Evolutionary conservation across 64 coral and sea anemone genomes (phyloP), one percentile per base, ranked within the genome.

Genomic region (Catalaphyllia jardinei): DNA sequence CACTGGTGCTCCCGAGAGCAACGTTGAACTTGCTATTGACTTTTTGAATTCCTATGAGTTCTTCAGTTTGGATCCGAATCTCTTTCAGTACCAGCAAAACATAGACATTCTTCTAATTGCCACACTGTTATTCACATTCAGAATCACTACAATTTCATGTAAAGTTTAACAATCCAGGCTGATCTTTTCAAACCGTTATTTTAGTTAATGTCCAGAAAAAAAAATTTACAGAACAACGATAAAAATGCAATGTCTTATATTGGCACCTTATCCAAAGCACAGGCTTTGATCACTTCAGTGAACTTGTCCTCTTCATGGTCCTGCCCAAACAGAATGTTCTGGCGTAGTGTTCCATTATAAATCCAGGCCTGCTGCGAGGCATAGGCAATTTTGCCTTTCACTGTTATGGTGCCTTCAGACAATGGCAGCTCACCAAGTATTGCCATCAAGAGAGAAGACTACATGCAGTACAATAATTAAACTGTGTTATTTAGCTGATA

Each of bases 311-410:
- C 51, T 4, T 86, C 92, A 52, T 90, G 72, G 74, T 90, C 74
- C 59, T 94, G 50, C 22, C 92, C 88, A 86, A 94, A 94, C 29
- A 94, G 28, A 42, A 94, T 86, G 72, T 94, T 94, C 46, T 94
- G 87, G 29, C 88, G 77, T 28, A 94, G 54, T 39, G 92, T 78
- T 30, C 92, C 86, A 74, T 89, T 90, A 69, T 77, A 94, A 62
- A 94, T 49, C 92, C 92, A 94, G 61, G 92, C 87, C 33, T 94
- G 92, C 29, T 94, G 92, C 10, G 87, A 94, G 7, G 92, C 80
- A 55, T 94, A 94, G 12, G 59, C 92, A 33, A 94, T 79, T 63
- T 79, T 89, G 20, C 92, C 92, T 78, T 89, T 78, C 4, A 94
- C 80, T 38, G 28, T 89, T 38, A 89, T 90, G 2, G 87, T 24